phyloP scores from a whole-genome alignment of 2,888 invertebrate genomes.

The Sphaerophoria taeniata region DNA sequence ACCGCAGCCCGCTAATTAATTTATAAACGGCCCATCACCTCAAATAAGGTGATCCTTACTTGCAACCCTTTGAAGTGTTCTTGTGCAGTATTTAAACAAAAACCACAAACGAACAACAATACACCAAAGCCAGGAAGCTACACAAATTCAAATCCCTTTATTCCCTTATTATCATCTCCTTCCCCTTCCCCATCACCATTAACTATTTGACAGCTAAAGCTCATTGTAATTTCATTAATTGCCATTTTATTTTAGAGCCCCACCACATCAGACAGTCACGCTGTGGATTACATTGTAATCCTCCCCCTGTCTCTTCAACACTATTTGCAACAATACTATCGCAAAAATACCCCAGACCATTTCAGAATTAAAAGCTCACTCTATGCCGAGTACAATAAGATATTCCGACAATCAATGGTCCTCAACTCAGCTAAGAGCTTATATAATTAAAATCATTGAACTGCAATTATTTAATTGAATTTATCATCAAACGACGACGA shows the following conservation, averaged over 20 bases:
- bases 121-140: constrained; percentile 20
- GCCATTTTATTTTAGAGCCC: constrained; percentile 64
- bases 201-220: constrained; percentile 70
- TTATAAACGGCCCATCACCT: constrained; percentile 10
- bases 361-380: constrained; percentile 40
- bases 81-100: constrained; percentile 30
- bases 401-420: constrained; percentile 54
- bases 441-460: constrained; percentile 75
- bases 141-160: not conserved
- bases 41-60: constrained; percentile 32
- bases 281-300: constrained; percentile 47
- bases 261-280: constrained; percentile 28
- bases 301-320: not conserved
- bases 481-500: constrained; percentile 65
- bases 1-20: constrained; percentile 6
- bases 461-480: constrained; percentile 76
- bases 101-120: constrained; percentile 48
- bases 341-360: constrained; percentile 30
- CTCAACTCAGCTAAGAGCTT: constrained; percentile 65
- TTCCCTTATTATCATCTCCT: too few species aligned
- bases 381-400: not conserved
- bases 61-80: constrained; percentile 60
- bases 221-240: constrained; percentile 72
- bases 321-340: not conserved
- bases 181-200: constrained; percentile 12